Evolutionary conservation across 2,888 invertebrate species (phyloP).

Genomic region (Onchidella celtica): DNA sequence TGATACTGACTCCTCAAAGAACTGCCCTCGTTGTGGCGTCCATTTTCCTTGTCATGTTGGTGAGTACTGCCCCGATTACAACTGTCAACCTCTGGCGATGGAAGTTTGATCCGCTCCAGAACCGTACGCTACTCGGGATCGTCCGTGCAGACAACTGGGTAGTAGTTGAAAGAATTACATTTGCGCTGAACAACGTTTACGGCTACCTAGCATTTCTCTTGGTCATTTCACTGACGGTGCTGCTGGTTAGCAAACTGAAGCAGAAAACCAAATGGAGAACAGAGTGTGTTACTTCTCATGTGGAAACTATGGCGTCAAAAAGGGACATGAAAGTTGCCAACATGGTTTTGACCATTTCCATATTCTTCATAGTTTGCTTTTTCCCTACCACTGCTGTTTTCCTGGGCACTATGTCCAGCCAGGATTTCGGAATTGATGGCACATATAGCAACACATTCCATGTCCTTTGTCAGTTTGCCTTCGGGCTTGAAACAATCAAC

Average conservation of each 20-base stretch:
- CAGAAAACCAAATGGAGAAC: background rate
- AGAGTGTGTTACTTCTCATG: background rate
- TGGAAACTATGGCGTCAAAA: background rate
- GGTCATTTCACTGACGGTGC: background rate
- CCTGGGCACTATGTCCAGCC: background rate
- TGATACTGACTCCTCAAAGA: background rate
- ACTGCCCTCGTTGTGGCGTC: background rate
- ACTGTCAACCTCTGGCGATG: background rate
- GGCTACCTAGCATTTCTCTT: constrained; percentile 18
- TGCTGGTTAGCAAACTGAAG: background rate
- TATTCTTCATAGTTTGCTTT: background rate
- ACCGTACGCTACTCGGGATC: background rate
- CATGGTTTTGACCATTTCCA: background rate
- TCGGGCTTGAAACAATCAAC: background rate
- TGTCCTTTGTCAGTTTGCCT: background rate
- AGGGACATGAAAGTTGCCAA: background rate
- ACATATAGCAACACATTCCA: background rate
- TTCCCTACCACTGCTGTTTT: background rate
- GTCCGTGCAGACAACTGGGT: background rate
- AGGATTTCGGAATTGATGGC: background rate
- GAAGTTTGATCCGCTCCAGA: background rate
- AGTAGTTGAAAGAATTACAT: background rate
- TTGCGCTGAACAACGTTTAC: constrained; percentile 4
- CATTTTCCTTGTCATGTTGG: constrained; percentile 25
- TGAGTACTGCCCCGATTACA: background rate